phyloP scores from a whole-genome alignment of 2,797 vertebrate species.

The Poeciliopsis infans region DNA sequence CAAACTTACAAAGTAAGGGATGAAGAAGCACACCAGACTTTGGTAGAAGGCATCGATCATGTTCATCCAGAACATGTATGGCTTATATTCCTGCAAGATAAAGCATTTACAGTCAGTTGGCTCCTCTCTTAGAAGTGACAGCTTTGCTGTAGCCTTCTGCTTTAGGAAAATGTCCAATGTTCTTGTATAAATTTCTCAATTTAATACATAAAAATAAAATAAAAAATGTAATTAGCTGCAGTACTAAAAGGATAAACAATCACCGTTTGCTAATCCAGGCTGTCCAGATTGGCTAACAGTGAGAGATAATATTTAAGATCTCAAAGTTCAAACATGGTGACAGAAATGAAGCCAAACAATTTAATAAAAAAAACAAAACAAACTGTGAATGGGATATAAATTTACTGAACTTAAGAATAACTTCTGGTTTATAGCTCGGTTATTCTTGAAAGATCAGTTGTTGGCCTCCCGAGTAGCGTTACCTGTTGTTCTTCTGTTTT shows the following conservation, averaged over 20 bases:
- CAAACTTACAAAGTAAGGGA: slow-evolving; percentile 95
- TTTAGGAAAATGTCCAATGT: background rate
- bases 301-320: background rate
- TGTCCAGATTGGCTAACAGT: background rate
- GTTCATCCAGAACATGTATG: slow-evolving; percentile 97
- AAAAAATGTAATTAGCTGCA: background rate
- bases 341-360: background rate
- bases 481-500: background rate
- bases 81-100: slow-evolving; percentile 90
- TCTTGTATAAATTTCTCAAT: background rate
- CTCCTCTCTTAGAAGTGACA: background rate
- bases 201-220: background rate
- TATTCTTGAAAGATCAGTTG: background rate
- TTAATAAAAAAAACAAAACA: background rate
- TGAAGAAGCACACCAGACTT: slow-evolving; percentile 96
- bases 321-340: background rate
- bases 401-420: background rate
- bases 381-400: background rate
- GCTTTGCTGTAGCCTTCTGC: background rate
- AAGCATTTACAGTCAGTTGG: background rate
- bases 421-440: background rate
- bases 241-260: background rate
- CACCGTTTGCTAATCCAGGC: no score
- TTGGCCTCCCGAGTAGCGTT: background rate
- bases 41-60: slow-evolving; percentile 99